Conservation (phyloP, 2,113 vertebrate species). For the Ahaetulla prasina region DNA sequence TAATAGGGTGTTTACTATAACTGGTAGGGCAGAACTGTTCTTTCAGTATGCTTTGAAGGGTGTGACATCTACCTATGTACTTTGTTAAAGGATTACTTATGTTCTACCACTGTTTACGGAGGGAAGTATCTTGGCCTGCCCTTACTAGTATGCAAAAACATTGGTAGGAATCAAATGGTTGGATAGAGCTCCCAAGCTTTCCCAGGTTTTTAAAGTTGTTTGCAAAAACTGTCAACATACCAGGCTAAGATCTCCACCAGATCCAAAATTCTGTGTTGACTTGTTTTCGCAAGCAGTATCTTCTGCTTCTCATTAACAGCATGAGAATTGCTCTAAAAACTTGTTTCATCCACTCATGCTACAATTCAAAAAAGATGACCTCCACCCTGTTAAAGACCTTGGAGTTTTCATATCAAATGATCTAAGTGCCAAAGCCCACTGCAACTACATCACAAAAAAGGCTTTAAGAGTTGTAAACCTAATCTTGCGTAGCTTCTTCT, state of each 20-base stretch:
- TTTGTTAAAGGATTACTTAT: constrained; percentile 21
- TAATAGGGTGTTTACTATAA: constrained; percentile 12
- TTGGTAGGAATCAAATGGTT: constrained; percentile 18
- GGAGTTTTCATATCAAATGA: too few relatives aligned
- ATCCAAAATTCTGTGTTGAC: background rate
- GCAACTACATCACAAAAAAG: too few relatives aligned
- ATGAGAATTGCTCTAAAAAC: background rate
- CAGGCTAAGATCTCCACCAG: background rate
- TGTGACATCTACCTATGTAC: constrained; percentile 17
- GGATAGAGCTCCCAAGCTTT: constrained; percentile 8
- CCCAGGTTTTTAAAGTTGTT: constrained; percentile 13
- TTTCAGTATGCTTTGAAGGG: constrained; percentile 18
- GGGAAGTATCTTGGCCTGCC: constrained; percentile 10
- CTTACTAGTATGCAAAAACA: background rate
- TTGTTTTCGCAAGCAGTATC: background rate
- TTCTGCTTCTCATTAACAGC: background rate
- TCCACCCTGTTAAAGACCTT: too few relatives aligned
- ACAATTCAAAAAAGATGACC: background rate
- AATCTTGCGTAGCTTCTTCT: too few relatives aligned
- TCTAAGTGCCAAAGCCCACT: too few relatives aligned
- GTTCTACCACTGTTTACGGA: background rate
- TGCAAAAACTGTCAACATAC: background rate
- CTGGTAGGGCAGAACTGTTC: constrained; percentile 35
- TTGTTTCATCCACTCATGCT: background rate
- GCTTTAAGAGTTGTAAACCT: too few relatives aligned